Base-by-base conservation (phyloP, 2,113 vertebrate species). In the Ciconia stormi region DNA sequence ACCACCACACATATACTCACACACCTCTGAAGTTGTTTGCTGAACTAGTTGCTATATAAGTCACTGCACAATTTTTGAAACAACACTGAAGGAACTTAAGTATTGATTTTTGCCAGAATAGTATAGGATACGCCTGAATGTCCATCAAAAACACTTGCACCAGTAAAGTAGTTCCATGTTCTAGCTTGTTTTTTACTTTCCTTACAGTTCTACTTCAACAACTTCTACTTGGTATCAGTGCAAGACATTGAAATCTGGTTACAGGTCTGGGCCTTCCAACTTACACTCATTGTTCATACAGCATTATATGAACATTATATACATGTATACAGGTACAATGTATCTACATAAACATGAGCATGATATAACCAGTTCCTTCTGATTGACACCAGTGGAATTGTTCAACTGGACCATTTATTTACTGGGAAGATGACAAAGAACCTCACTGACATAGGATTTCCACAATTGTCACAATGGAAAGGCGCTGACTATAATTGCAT, bases 61-160 rank as follows among this genome's bases (percentile, higher is more conserved):
- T 38, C 80, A 63, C 69, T 36, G n/a, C 10, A 94, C 47, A 55
- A 82, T 89, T 83, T 94, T 71, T 89, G 81, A 92, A 72, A 70
- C 61, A 82, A 42, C 74, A 10, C 27, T 44, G 81, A 82, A 94
- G 25, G 80, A 92, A 79, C 34, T 56, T 7, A 22, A 34, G 40
- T 61, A 89, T 78, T 56, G 91, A 97, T 91, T 97, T 96, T 95
- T 63, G 61, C 81, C 66, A 79, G 47, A 67, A n/a, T 5, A 86
- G 47, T 59, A 40, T 3, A 72, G 73, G 81, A 90, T 56, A 82
- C 36, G 49, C 84, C 40, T 56, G 36, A 63, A 69, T 38, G 78
- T 81, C 53, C 84, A 95, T 61, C 70, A 90, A 72, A 78, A 91
- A 34, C 70, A 69, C 52, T 55, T 50, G 49, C 40, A 85, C 38